Evolutionary conservation across 1,140 invertebrate genomes (phyloP), one percentile per base, ranked within the genome.

Genomic region (Plodia interpunctella): DNA sequence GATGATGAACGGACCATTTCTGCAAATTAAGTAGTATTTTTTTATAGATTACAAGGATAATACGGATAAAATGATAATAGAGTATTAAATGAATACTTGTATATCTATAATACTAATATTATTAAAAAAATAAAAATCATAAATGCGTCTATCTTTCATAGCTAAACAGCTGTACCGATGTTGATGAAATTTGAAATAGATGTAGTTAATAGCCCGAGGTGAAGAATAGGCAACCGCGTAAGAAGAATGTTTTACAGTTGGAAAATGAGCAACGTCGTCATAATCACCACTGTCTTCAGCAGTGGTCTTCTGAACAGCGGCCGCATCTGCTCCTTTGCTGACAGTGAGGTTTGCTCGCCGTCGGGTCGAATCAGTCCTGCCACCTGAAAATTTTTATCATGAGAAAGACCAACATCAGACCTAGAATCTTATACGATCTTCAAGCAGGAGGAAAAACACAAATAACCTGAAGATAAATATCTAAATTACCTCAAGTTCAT

Each of bases 211-310:
- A 38, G 5, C 13, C n/a, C n/a, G n/a, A n/a, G n/a, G n/a, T n/a
- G n/a, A n/a, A n/a, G n/a, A n/a, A n/a, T n/a, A n/a, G n/a, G n/a
- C n/a, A n/a, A n/a, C n/a, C n/a, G n/a, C n/a, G n/a, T n/a, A n/a
- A n/a, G n/a, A n/a, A n/a, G n/a, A n/a, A n/a, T n/a, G 3, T 76
- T 63, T 66, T 30, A 87, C 81, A 76, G 74, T 74, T 83, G 74
- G 51, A 82, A 78, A 8, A 77, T 6, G 38, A 65, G 78, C 6
- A 87, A 74, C 0, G 49, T 38, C 5, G 71, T 70, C 55, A 85
- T 65, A 30, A 87, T 78, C 0, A 84, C 50, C 2, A 76, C 78
- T 49, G 64, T 69, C 52, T 80, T 87, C 0, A 85, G 68, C 3
- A 83, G 63, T 0, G 84, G 84, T 0, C 51, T n/a, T 66, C 68